Percentiles rank a stretch among this genome's conserved stretches.
Evolutionary conservation across 2,797 vertebrate genomes (phyloP).

Genomic region (Amniataba percoides): DNA sequence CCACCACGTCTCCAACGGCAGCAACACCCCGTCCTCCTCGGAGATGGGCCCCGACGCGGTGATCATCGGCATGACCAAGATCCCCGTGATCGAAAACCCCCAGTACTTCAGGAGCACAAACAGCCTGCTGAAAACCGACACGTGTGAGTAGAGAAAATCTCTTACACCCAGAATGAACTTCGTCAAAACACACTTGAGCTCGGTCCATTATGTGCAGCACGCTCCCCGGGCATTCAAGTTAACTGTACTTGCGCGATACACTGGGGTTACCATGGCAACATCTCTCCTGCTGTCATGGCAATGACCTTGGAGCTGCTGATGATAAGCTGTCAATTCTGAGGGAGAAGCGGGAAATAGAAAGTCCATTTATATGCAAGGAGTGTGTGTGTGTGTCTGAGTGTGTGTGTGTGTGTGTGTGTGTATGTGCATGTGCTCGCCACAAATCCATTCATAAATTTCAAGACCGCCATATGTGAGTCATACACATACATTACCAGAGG

Average conservation of each 20-base stretch:
- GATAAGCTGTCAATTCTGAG: conserved; percentile 45
- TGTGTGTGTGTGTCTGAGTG: background rate
- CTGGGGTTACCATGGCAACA: conserved; percentile 50
- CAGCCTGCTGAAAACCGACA: conserved; percentile 95
- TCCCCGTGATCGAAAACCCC: conserved; percentile 99
- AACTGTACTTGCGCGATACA: conserved; percentile 8
- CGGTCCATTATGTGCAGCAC: background rate
- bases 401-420: background rate
- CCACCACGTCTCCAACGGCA: conserved; percentile 98
- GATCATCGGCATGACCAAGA: conserved; percentile 98
- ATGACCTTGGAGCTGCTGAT: conserved; percentile 64
- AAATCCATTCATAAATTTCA: conserved; percentile 46
- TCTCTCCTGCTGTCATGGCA: conserved; percentile 48
- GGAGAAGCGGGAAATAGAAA: conserved; percentile 38
- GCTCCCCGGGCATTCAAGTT: background rate
- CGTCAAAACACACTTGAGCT: background rate
- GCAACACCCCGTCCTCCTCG: conserved; percentile 96
- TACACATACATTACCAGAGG: conserved; percentile 11
- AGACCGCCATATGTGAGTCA: conserved; percentile 29
- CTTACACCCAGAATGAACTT: background rate
- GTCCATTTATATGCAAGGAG: conserved; percentile 23
- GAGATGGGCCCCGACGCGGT: conserved; percentile 96
- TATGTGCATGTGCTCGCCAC: conserved; percentile 11
- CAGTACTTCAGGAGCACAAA: conserved; percentile 98
- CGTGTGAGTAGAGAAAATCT: conserved; percentile 87